Conservation (phyloP, 2,888 invertebrate genomes). For the Oxytorus armatus region DNA sequence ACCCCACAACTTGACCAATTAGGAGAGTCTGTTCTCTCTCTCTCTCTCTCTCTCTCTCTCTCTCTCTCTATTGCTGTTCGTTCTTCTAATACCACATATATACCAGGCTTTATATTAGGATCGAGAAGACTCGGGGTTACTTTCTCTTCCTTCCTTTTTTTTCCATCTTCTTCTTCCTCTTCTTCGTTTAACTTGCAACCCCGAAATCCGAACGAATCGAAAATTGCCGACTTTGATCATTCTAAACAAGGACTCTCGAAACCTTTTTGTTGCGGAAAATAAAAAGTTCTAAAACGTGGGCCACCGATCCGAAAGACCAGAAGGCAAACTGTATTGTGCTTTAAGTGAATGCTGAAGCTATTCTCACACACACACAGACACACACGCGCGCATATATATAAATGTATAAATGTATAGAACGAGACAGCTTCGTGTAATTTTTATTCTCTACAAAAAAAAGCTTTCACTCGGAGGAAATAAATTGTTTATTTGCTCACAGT, state of each 20-base stretch:
- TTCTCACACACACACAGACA: no score
- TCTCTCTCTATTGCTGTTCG: no score
- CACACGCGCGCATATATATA: no score
- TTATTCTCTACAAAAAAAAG: no score
- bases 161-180: not conserved
- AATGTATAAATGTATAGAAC: no score
- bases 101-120: slow-evolving; percentile 36
- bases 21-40: slow-evolving; percentile 68
- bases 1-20: slow-evolving; percentile 77
- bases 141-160: not conserved
- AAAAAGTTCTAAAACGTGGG: slow-evolving; percentile 1
- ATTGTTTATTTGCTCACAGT: no score
- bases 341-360: not conserved
- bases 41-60: slow-evolving; percentile 12
- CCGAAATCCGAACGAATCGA: slow-evolving; percentile 10
- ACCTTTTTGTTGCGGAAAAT: slow-evolving; percentile 26
- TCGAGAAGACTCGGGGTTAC: slow-evolving; percentile 2
- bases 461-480: no score
- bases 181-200: slow-evolving; percentile 1
- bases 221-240: slow-evolving; percentile 65
- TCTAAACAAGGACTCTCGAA: slow-evolving; percentile 27
- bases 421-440: no score
- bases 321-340: not conserved
- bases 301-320: slow-evolving; percentile 6
- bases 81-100: slow-evolving; percentile 32